Percentiles rank a stretch among this genome's conserved stretches.
These are phyloP conservation scores for Microcebus jonahi DNA, from an alignment of 2,113 vertebrate species.

Conservation along the genomic window DNA sequence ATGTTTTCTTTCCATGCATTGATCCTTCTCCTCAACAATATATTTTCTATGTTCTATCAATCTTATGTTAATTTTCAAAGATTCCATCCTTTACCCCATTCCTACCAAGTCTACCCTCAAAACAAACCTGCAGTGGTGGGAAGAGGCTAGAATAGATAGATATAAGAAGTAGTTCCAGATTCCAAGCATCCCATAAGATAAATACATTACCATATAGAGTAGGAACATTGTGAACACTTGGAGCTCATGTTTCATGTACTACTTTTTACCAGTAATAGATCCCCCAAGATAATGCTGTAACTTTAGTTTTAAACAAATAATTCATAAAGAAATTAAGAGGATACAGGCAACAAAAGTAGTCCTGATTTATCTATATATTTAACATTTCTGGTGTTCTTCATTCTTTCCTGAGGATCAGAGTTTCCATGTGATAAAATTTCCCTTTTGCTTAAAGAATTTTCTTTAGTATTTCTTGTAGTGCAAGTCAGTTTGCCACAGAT, in stretches of 20 bases:
- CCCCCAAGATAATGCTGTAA: not conserved
- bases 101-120: not conserved
- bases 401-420: not conserved
- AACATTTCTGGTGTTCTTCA: not conserved
- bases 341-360: not conserved
- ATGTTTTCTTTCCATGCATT: not conserved
- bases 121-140: not conserved
- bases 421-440: not conserved
- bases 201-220: not conserved
- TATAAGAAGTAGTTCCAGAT: not conserved
- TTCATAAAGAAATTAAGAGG: constrained; percentile 32
- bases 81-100: not conserved
- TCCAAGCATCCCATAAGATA: not conserved
- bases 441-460: not conserved
- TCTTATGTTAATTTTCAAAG: constrained; percentile 23
- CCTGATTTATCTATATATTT: not conserved
- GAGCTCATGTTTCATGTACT: not conserved
- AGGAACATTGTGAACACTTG: not conserved
- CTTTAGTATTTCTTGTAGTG: not conserved
- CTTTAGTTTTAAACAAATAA: constrained; percentile 28
- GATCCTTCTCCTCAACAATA: not conserved
- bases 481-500: not conserved
- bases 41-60: not conserved
- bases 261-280: not conserved
- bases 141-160: not conserved